phyloP scores from a whole-genome alignment of 2,113 vertebrate genomes.

The Tragelaphus scriptus region DNA sequence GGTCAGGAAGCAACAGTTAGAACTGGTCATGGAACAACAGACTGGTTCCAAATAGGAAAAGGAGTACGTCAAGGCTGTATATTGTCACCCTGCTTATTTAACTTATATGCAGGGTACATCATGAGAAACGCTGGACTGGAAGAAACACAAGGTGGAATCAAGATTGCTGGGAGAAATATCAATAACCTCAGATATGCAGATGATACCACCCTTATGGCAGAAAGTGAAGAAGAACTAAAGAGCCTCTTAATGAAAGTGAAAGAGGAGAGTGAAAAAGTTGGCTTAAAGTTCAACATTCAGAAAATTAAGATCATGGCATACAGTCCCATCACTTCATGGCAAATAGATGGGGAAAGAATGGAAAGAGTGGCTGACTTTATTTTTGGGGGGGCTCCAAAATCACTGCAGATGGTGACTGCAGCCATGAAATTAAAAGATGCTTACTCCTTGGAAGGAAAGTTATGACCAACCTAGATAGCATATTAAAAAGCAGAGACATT shows the following conservation, averaged over 20 bases:
- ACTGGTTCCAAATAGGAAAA: neutral
- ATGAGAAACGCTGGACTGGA: neutral
- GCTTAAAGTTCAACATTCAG: neutral
- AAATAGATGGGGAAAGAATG: neutral
- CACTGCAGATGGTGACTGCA: neutral
- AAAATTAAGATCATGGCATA: neutral
- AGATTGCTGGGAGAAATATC: accelerated
- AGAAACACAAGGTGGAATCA: accelerated
- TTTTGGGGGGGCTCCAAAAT: accelerated
- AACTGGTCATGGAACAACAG: neutral
- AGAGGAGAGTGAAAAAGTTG: neutral
- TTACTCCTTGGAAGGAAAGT: neutral
- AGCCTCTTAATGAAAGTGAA: neutral
- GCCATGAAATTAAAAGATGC: neutral
- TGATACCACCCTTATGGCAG: too few species aligned
- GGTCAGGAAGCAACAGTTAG: neutral
- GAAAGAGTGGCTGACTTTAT: neutral
- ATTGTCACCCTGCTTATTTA: neutral
- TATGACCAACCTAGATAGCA: neutral
- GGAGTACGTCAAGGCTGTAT: neutral
- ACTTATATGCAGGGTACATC: neutral
- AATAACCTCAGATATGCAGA: too few species aligned
- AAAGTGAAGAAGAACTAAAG: too few species aligned
- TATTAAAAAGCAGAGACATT: neutral
- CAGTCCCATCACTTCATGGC: neutral